These are phyloP conservation scores for Menura novaehollandiae DNA, from an alignment of 2,113 vertebrate species.

Conservation along the genomic window DNA sequence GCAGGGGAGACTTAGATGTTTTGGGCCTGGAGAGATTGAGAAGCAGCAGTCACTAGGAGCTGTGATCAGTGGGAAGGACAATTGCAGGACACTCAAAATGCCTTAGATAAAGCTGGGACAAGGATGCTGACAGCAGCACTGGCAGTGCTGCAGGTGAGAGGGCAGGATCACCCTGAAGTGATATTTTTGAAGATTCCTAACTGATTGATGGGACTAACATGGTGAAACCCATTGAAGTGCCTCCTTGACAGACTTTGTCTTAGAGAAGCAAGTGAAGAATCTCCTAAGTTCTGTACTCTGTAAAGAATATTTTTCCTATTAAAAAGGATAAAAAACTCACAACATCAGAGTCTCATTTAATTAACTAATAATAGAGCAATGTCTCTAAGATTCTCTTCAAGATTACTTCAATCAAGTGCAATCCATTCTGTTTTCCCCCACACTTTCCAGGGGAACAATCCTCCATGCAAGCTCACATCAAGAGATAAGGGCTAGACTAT, in stretches of 20 bases:
- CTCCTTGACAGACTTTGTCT: neutral
- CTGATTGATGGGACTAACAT: neutral
- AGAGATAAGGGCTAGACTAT: neutral
- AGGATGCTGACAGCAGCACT: neutral
- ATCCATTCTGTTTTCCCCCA: neutral
- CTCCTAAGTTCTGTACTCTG: neutral
- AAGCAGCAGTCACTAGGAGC: neutral
- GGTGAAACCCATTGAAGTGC: neutral
- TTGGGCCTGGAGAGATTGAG: neutral
- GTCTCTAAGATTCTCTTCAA: neutral
- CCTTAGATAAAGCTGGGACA: neutral
- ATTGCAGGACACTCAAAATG: neutral
- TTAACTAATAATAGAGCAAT: neutral
- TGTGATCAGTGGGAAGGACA: neutral
- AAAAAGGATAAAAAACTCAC: neutral
- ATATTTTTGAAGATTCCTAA: neutral
- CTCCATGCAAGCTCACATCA: neutral
- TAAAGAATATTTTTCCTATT: neutral
- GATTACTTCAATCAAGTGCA: neutral
- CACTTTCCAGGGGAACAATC: neutral
- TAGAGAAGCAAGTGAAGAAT: neutral
- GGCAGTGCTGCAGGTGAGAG: neutral
- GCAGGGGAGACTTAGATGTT: neutral
- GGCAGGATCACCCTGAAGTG: neutral
- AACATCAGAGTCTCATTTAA: neutral